Evolutionary conservation across 2,888 invertebrate species (phyloP), one percentile per base, ranked within the genome.

Genomic region (Nephrotoma appendiculata): DNA sequence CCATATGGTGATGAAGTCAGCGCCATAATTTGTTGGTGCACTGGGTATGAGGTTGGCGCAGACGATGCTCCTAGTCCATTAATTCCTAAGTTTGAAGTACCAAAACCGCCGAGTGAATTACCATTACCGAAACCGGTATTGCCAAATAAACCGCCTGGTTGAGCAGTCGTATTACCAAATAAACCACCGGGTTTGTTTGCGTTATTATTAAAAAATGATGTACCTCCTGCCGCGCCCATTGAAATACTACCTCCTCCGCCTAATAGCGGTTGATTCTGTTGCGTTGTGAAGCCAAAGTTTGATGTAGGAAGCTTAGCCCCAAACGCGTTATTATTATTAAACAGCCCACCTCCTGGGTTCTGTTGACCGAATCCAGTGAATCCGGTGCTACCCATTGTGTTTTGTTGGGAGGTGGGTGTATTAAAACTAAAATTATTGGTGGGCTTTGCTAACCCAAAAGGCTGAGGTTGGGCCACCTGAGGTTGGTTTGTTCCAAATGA

Each of bases 1-100:
- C 98, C 98, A 90, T 97, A 98, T 0, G 98, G 98, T 0, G 96
- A 94, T 0, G 96, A 94, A 0, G 96, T 95, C 71, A 97, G 92
- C 0, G 96, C 93, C 87, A 96, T 91, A 41, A 96, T 95, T 90
- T 96, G 95, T 88, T 96, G 96, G 91, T 95, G 95, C 0, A 95
- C 92, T 2, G 93, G 92, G 52, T 92, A 90, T 83, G 90, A 89
- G 85, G 42, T 31, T 45, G 44, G 42, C 1, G 42, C 43, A 3
- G 6, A 42, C 5, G 48, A 86, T 57, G 86, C 52, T 6, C 42
- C 31, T 1, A 86, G 15, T 41, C 48, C 86, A 52, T 19, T 41
- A 48, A 41, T 86, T 57, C 86, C 86, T 11, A 86, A 7, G 5
- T 15, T 85, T 11, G 83, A 85, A 0, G 19, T 85, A 12, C 87